Evolutionary conservation across 2,888 invertebrate species (phyloP).

Genomic region (Clusia tigrina): DNA sequence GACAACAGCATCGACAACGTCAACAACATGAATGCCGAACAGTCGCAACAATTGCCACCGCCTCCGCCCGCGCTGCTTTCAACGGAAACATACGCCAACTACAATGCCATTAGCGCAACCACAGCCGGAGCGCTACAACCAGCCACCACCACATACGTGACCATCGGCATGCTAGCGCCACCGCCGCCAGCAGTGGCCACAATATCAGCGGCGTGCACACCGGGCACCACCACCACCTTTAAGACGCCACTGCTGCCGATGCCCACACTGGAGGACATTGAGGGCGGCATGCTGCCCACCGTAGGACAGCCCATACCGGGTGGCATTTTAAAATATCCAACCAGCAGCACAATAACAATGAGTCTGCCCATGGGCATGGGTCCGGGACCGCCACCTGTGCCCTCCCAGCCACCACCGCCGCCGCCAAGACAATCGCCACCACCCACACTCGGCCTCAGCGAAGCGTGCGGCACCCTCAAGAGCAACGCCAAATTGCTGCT

Average conservation of each 20-base stretch:
- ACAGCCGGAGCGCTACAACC: conserved; percentile 28
- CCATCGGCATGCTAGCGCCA: conserved; percentile 43
- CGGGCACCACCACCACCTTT: conserved; percentile 34
- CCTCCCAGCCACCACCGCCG: conserved; percentile 34
- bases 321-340: conserved; percentile 46
- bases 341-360: conserved; percentile 26
- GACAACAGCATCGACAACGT: conserved; percentile 27
- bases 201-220: conserved; percentile 32
- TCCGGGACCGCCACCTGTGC: conserved; percentile 33
- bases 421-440: not conserved
- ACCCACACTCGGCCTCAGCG: not conserved
- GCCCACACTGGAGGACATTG: conserved; percentile 58
- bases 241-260: conserved; percentile 53
- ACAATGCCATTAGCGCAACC: conserved; percentile 10
- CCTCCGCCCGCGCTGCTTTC: conserved; percentile 41
- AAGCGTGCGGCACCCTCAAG: conserved; percentile 51
- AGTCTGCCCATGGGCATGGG: conserved; percentile 33
- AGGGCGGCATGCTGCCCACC: conserved; percentile 37
- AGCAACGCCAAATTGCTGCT: conserved; percentile 51
- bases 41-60: conserved; percentile 38
- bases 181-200: conserved; percentile 20
- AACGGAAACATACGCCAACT: conserved; percentile 24
- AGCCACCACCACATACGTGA: conserved; percentile 41
- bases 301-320: conserved; percentile 31
- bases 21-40: conserved; percentile 49